A percentile compares a stretch with the other conserved stretches of the same genome.
Conservation (phyloP, 2,113 vertebrate species). For the crab-eating macaque (Macaca fascicularis) region T2T-MFA8v1.1 NC_088390.1:83314501-83315000, state of each 20-base stretch:
- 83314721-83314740: not conserved
- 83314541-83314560: not conserved
- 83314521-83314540: not conserved
- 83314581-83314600: not conserved
- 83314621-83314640: accelerated
- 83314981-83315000: not conserved
- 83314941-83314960: not conserved
- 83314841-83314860: accelerated
- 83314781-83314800: accelerated
- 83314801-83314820: not conserved
- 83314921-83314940: not conserved
- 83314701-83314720: no score
- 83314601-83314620: not conserved
- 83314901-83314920: not conserved
- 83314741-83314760: not conserved
- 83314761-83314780: not conserved
- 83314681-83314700: not conserved
- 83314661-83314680: not conserved
- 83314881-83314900: not conserved
- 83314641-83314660: not conserved
- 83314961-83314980: not conserved
- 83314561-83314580: accelerated
- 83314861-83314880: accelerated
- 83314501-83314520: not conserved
- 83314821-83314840: not conserved